These are phyloP conservation scores for Andrena bucephala DNA, from an alignment of 2,888 invertebrate species.

Conservation along the genomic window DNA sequence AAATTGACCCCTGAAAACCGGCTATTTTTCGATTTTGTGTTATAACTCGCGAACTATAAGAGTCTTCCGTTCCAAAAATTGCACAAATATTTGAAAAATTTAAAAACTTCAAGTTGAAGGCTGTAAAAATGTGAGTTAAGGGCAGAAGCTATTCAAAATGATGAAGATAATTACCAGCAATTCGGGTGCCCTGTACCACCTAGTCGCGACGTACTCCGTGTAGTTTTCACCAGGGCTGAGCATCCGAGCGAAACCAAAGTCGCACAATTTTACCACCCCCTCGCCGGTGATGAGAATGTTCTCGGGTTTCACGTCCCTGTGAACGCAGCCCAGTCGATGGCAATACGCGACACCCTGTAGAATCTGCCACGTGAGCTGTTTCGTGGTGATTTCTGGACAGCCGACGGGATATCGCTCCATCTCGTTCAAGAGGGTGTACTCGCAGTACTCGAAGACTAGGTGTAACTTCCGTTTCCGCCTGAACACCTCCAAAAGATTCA, in stretches of 20 bases:
- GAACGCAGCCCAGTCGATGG: conserved; percentile 98
- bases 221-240: conserved; percentile 98
- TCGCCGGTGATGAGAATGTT: conserved; percentile 97
- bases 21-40: too few species aligned
- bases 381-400: conserved; percentile 95
- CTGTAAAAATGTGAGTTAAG: neutral
- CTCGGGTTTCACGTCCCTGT: conserved; percentile 99
- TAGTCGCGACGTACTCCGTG: conserved; percentile 99
- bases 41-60: too few species aligned
- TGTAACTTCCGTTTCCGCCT: conserved; percentile 97
- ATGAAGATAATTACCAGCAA: conserved; percentile 86
- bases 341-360: conserved; percentile 98
- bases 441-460: conserved; percentile 99
- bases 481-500: conserved; percentile 99
- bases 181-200: conserved; percentile 99
- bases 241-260: conserved; percentile 99
- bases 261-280: conserved; percentile 98
- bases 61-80: too few species aligned
- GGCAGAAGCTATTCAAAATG: neutral
- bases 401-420: conserved; percentile 97
- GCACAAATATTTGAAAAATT: too few species aligned
- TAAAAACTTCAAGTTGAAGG: neutral
- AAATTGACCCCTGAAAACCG: too few species aligned
- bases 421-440: conserved; percentile 98
- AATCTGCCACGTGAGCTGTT: conserved; percentile 98